Base-by-base conservation (phyloP, 2,113 vertebrate species). In the Anthoscopus minutus region DNA sequence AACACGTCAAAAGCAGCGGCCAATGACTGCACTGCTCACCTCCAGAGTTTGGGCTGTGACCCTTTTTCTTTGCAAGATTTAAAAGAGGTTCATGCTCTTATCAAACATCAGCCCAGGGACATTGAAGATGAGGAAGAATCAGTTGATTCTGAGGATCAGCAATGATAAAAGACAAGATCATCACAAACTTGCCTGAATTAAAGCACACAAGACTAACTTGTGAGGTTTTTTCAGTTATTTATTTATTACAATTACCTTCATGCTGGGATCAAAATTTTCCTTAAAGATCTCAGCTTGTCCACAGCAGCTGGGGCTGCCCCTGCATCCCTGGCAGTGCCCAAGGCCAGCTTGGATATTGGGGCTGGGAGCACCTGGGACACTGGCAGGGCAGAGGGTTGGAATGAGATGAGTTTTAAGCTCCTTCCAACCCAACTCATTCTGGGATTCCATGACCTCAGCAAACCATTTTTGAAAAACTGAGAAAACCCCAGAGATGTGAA, bases 391-490 rank as follows among this genome's bases (percentile, higher is more conserved):
- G 24, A 20, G 23, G 15, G 42, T 16, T 15, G 73, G 13, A 0
- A n/a, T 2, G 2, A 1, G 35, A 31, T 25, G 35, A 11, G 1
- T 7, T 22, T 35, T 22, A 31, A 62, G 7, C 1, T 48, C 40
- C 35, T 56, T 40, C 48, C 30, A 30, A 17, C 38, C 38, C 38
- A 70, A 54, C 8, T n/a, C 25, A 42, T 27, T 31, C 25, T 15
- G 21, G 18, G 13, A 51, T 45, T 44, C 33, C 51, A 19, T 7
- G 12, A 65, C 11, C 37, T 90, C 48, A 82, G 37, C 21, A 33
- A 30, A 6, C 1, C 56, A 54, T 54, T 54, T 62, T 9, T 50
- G n/a, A 73, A 91, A 65, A 61, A 30, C 0, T 20, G 13, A 58
- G 37, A 30, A 31, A 53, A 80, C 7, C 61, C 15, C 66, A 82